Base-by-base conservation (phyloP, 2,888 invertebrate genomes). In the Omphaloscelis lunosa region DNA sequence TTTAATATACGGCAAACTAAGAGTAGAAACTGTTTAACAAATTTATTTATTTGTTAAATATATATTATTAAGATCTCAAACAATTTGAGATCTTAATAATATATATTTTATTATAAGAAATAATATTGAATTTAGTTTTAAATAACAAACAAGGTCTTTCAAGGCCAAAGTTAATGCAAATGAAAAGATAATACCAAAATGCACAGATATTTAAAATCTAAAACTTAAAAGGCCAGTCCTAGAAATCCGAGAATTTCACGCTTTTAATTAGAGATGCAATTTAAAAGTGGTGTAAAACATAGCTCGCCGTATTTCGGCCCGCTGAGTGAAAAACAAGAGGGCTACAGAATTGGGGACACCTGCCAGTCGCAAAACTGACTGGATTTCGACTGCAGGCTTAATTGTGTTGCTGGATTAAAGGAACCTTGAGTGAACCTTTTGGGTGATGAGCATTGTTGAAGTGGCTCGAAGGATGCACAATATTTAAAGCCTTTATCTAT, bases 251-350 rank as follows among this genome's bases (percentile, higher is more conserved):
- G 62, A 61, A 67, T 68, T 70, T 79, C 29, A 29, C 56, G 63
- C 12, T 76, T 82, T 77, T 84, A 87, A 87, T 87, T 84, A 86
- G 80, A 77, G n/a, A 77, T 62, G 68, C 73, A 79, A 79, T 84
- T 82, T 82, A 76, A 80, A 84, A 84, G 72, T 68, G 63, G 62
- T 77, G 75, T 70, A 79, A 79, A 80, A 73, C 73, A 75, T 70
- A 61, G 62, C 51, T 74, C 74, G 70, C 45, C 53, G 73, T 48
- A 79, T 85, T 85, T 78, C 63, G 74, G 79, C 73, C 53, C 72
- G 41, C 48, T 65, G 58, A 59, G 65, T 41, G 61, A 68, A 77
- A 79, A 86, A 87, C 75, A 82, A 68, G 76, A 71, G 71, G n/a
- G n/a, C 15, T 20, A 51, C 29, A 65, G 63, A 83, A 77, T 80